These are phyloP conservation scores for Apamea crenata DNA, from an alignment of 2,888 invertebrate species.

Conservation along the genomic window DNA sequence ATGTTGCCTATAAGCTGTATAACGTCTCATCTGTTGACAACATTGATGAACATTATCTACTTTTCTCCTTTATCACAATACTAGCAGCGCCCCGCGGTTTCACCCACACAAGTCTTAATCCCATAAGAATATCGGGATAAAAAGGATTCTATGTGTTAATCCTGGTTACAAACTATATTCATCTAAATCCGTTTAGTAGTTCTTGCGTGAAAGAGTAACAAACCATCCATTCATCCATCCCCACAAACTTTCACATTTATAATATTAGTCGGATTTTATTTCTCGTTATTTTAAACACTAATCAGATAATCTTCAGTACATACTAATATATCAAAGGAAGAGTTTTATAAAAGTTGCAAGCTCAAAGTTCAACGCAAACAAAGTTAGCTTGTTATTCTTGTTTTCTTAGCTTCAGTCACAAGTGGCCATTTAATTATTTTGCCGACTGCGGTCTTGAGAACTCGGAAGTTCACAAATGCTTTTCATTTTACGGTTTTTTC, in stretches of 20 bases:
- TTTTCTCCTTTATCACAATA: neutral
- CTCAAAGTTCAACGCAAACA: neutral
- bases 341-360: conserved; percentile 1
- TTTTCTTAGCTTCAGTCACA: conserved; percentile 16
- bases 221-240: no score
- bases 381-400: conserved; percentile 22
- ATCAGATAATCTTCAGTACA: neutral
- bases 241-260: no score
- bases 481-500: neutral
- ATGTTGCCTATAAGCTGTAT: neutral
- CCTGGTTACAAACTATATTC: no score
- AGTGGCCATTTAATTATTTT: conserved; percentile 35
- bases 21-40: neutral
- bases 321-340: neutral
- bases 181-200: no score
- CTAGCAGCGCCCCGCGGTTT: no score
- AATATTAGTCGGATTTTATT: no score
- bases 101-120: no score
- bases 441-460: conserved; percentile 3
- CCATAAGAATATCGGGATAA: no score
- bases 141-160: no score
- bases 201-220: no score
- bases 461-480: neutral
- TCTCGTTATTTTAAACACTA: no score
- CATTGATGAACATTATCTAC: neutral